Base-by-base conservation (phyloP, 2,113 vertebrate species). In the Menura novaehollandiae region DNA sequence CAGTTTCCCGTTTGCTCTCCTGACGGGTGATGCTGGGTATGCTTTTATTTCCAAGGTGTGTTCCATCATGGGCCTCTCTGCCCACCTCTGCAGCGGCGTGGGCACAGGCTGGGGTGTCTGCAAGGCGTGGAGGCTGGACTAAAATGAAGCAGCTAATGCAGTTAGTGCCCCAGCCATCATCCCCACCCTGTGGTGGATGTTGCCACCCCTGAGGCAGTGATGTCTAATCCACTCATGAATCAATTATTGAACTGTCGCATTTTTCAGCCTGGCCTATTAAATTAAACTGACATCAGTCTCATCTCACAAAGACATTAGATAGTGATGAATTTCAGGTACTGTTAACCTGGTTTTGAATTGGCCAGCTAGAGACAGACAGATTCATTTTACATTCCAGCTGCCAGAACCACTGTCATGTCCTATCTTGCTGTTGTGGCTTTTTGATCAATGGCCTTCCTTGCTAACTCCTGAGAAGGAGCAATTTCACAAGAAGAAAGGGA, bases 231-330 rank as follows among this genome's bases (percentile, higher is more conserved):
- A 78, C 95, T 97, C 94, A 85, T 92, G 91, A 97, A 96, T 97
- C 94, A 97, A 96, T 97, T 95, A 97, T 97, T 96, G 95, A 89
- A 84, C 93, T 95, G 93, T 95, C 16, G 17, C 96, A 68, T 97
- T 96, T 96, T 95, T 97, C 94, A 97, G 84, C 86, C 94, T 82
- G 73, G 95, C 52, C 91, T 96, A 95, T 97, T 95, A 97, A 95
- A 95, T 96, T 96, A 95, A 97, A 95, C 95, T 96, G 96, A 96
- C 95, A 96, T 94, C 83, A 96, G 95, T 94, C 95, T 97, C 96
- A 93, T 97, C 95, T 96, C 95, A 94, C 95, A 91, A 91, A 94
- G 96, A 85, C 88, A 94, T 96, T 96, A 96, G 96, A 92, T 93
- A 78, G 73, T 95, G 95, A 96, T 96, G 96, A 96, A 96, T 96